Evolutionary conservation across 2,888 invertebrate genomes (phyloP), one percentile per base, ranked within the genome.

Genomic region (Patella pellucida): DNA sequence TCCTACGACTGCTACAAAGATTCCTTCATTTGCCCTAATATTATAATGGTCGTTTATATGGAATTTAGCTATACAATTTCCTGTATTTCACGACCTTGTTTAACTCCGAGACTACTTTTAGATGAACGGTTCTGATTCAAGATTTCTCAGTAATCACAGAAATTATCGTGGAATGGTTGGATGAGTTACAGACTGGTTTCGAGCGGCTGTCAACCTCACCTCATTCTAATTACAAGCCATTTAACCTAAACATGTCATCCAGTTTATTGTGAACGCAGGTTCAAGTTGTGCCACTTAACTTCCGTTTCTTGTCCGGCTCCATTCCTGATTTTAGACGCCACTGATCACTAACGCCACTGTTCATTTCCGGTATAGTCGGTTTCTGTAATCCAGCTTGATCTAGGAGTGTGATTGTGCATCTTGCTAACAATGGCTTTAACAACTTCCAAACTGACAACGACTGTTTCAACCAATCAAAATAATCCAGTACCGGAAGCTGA

Each of bases 401-500:
- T 62, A 23, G 62, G 62, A 62, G 23, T 62, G 62, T 62, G 62
- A 62, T 62, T 62, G 62, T 62, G 62, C 62, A 62, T 62, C 62
- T 62, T 62, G 62, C 62, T 62, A 62, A 62, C 62, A 62, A 62
- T 62, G 62, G 23, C 19, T 62, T 62, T 62, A 62, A 62, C 62
- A 62, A 62, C 62, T 62, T 62, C 23, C 62, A 23, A 23, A 62
- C 62, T 62, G 62, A 62, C 62, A 19, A 23, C 62, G 11, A 62
- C 62, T 62, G 62, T 62, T 62, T 62, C 62, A 23, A 62, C 62
- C 62, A 62, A 62, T 62, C 62, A 62, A 19, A 62, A 23, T 62
- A 62, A 62, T 62, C 62, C 23, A 23, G 19, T 62, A 62, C 19
- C 62, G 74, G 74, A 74, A 69, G 69, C 69, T 54, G 69, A 69